Conservation (phyloP, 2,888 invertebrate species). For the Papilio elwesi region DNA sequence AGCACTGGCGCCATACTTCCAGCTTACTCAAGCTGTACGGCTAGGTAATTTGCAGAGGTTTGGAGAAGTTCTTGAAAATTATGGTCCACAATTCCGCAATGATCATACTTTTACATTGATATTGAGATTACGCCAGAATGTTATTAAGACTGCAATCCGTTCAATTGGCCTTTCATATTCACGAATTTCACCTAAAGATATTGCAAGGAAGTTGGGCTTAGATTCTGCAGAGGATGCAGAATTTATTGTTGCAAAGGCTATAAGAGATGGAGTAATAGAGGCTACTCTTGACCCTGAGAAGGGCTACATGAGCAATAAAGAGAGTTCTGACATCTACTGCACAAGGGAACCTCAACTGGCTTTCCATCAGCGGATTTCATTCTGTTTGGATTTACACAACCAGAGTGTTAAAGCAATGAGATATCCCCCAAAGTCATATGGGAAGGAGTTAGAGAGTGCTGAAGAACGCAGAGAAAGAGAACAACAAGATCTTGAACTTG, state of each 20-base stretch:
- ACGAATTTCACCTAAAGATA: slow-evolving; percentile 96
- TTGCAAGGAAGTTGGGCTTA: slow-evolving; percentile 95
- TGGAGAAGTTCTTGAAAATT: slow-evolving; percentile 95
- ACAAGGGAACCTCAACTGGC: slow-evolving; percentile 98
- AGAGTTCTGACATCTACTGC: slow-evolving; percentile 98
- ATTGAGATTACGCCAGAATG: slow-evolving; percentile 97
- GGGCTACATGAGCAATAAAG: slow-evolving; percentile 98
- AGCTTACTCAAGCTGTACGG: slow-evolving; percentile 98
- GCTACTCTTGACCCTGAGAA: slow-evolving; percentile 97
- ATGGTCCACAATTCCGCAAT: slow-evolving; percentile 94
- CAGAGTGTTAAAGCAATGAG: slow-evolving; percentile 99
- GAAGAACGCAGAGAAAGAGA: slow-evolving; percentile 98
- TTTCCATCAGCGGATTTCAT: slow-evolving; percentile 98
- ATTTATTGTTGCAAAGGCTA: slow-evolving; percentile 99
- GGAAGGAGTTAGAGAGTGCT: slow-evolving; percentile 98
- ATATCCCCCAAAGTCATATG: slow-evolving; percentile 99
- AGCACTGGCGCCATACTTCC: slow-evolving; percentile 97
- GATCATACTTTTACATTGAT: slow-evolving; percentile 99
- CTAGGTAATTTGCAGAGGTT: slow-evolving; percentile 97
- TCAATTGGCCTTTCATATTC: slow-evolving; percentile 98
- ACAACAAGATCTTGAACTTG: slow-evolving; percentile 98
- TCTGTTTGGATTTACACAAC: slow-evolving; percentile 98
- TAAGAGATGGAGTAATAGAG: slow-evolving; percentile 99
- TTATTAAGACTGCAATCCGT: slow-evolving; percentile 98
- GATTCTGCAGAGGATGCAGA: slow-evolving; percentile 99